Evolutionary conservation across 2,888 invertebrate genomes (phyloP).

Genomic region (Cheilosia vernalis): DNA sequence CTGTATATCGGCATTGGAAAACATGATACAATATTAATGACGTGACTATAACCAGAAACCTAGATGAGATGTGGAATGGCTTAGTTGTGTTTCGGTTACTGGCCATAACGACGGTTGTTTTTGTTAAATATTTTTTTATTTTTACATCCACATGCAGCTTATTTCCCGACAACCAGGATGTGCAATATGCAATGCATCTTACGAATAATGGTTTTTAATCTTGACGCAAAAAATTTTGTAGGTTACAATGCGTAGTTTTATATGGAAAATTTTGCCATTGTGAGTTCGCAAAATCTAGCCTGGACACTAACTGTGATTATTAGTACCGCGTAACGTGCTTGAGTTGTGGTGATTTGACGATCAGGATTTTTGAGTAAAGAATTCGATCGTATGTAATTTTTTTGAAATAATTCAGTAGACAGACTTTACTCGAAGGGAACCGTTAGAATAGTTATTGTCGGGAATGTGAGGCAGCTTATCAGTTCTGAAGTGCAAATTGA

Average conservation of each 20-base stretch:
- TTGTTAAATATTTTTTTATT: not conserved
- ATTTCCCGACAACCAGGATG: constrained; percentile 4
- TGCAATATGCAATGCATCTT: constrained; percentile 10
- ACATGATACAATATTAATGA: constrained; percentile 67
- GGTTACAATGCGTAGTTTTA: too few relatives aligned
- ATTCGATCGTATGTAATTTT: constrained; percentile 16
- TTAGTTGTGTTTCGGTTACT: constrained; percentile 40
- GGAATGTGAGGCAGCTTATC: too few relatives aligned
- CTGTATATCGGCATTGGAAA: constrained; percentile 54
- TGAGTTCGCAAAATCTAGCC: too few relatives aligned
- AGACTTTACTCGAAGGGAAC: too few relatives aligned
- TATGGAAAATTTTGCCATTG: too few relatives aligned
- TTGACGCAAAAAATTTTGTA: too few relatives aligned
- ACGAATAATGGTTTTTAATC: too few relatives aligned
- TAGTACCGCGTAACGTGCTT: not conserved
- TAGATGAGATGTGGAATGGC: constrained; percentile 57
- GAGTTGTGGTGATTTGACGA: constrained; percentile 9
- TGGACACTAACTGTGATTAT: too few relatives aligned
- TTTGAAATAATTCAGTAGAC: not conserved
- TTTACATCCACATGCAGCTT: constrained; percentile 10
- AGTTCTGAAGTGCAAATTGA: too few relatives aligned
- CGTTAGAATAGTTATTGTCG: too few relatives aligned
- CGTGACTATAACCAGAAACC: constrained; percentile 70
- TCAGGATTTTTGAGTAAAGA: too few relatives aligned
- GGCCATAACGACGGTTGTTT: not conserved